phyloP scores from a whole-genome alignment of 2,113 vertebrate species.

The Hemicordylus capensis region DNA sequence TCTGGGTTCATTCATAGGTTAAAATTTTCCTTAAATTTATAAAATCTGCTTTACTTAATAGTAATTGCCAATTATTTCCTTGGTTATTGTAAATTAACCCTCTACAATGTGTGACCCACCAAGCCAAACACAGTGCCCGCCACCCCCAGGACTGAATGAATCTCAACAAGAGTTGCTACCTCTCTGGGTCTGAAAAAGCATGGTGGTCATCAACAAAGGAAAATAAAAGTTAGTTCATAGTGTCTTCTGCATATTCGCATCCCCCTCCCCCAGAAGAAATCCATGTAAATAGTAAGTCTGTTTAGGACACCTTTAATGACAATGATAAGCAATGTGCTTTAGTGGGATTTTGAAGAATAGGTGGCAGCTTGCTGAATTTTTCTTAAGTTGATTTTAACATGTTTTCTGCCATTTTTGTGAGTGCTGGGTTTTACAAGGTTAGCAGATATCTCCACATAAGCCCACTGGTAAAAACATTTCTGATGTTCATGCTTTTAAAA shows the following conservation, averaged over 20 bases:
- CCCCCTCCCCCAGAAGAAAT: background rate
- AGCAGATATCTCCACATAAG: background rate
- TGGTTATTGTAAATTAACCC: background rate
- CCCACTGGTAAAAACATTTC: background rate
- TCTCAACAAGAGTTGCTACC: background rate
- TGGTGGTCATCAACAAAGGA: background rate
- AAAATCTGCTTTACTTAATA: background rate
- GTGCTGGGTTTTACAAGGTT: conserved; percentile 1
- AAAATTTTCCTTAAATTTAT: background rate
- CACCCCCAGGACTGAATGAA: background rate
- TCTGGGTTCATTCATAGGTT: background rate
- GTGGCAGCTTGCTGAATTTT: conserved; percentile 8
- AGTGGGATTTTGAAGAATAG: background rate
- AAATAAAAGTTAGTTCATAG: background rate
- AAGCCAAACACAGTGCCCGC: background rate
- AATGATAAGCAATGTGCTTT: background rate
- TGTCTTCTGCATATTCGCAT: background rate
- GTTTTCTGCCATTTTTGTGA: conserved; percentile 19
- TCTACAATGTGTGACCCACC: background rate
- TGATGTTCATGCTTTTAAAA: background rate
- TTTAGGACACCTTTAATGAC: background rate
- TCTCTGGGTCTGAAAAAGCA: background rate
- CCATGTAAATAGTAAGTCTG: background rate
- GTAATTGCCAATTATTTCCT: background rate
- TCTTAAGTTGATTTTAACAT: background rate